Base-by-base conservation (phyloP, 2,888 invertebrate genomes). In the Arge pagana region DNA sequence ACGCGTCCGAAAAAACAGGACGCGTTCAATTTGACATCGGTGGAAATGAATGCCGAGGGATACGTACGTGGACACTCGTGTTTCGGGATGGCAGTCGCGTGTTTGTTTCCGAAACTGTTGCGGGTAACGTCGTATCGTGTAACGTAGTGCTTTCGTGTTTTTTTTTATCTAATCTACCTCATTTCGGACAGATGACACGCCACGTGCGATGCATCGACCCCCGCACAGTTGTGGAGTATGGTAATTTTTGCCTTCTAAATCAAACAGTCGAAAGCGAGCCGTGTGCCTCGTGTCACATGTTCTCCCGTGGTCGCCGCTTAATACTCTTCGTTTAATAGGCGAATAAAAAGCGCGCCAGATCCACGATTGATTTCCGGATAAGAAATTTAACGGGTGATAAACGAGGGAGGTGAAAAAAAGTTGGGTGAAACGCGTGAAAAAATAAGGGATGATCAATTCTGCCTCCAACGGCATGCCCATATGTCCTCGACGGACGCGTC, bases 261-360 rank as follows among this genome's bases (percentile, higher is more conserved):
- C 45, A 45, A 45, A 33, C 35, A 15, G 45, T 23, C 15, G 23
- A 10, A n/a, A n/a, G n/a, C 30, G 28, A 26, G 4, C n/a, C n/a
- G 8, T 33, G 35, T 45, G 45, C 23, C 45, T 45, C 45, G 45
- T 45, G 45, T 35, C 45, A 45, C 33, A 45, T 45, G 45, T n/a
- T n/a, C n/a, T n/a, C n/a, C n/a, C n/a, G n/a, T n/a, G n/a, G n/a
- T 33, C 45, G 45, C 28, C 35, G 45, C 35, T 35, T 33, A 23
- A 33, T 15, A n/a, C n/a, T n/a, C 35, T 45, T 45, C 45, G 35
- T 45, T 45, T 33, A 45, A 45, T 45, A 24, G 35, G 45, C 45
- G 33, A 33, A 45, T 33, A 33, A 19, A n/a, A n/a, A n/a, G n/a
- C n/a, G n/a, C n/a, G 4, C 23, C 7, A 8, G 10, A 5, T 3